These are phyloP conservation scores for Lucilia sericata DNA, from an alignment of 1,140 invertebrate species.

Conservation along the genomic window DNA sequence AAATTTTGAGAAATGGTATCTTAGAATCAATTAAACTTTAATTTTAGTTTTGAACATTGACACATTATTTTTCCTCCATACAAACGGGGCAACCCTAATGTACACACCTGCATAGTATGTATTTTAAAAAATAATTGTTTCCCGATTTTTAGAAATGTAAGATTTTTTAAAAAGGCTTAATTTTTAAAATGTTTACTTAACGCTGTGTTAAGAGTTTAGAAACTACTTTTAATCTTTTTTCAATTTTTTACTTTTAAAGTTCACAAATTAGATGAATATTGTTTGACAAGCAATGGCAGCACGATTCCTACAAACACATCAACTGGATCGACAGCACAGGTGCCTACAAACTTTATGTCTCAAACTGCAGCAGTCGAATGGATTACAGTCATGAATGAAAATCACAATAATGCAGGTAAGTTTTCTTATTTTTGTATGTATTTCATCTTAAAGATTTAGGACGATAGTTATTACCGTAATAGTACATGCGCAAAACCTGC, in stretches of 20 bases:
- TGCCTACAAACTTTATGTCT: constrained; percentile 51
- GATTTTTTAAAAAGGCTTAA: too few species aligned
- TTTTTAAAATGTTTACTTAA: too few species aligned
- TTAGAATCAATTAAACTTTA: too few species aligned
- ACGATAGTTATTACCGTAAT: neutral
- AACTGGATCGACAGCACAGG: constrained; percentile 33
- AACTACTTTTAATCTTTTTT: neutral
- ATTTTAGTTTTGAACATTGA: too few species aligned
- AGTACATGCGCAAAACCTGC: neutral
- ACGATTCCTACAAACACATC: constrained; percentile 53
- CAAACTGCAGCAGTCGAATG: constrained; percentile 56
- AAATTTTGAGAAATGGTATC: too few species aligned
- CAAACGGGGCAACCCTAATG: too few species aligned
- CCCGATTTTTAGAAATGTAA: too few species aligned
- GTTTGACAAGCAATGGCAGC: constrained; percentile 54
- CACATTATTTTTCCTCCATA: too few species aligned
- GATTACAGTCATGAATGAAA: constrained; percentile 58
- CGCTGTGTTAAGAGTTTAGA: neutral
- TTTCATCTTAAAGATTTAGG: too few species aligned
- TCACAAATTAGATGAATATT: constrained; percentile 32
- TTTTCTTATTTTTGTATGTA: neutral
- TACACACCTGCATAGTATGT: too few species aligned
- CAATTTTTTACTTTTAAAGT: neutral
- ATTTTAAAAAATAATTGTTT: too few species aligned
- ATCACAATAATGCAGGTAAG: constrained; percentile 56